Base-by-base conservation (phyloP, 2,113 vertebrate genomes). In the Amphiprion ocellaris region DNA sequence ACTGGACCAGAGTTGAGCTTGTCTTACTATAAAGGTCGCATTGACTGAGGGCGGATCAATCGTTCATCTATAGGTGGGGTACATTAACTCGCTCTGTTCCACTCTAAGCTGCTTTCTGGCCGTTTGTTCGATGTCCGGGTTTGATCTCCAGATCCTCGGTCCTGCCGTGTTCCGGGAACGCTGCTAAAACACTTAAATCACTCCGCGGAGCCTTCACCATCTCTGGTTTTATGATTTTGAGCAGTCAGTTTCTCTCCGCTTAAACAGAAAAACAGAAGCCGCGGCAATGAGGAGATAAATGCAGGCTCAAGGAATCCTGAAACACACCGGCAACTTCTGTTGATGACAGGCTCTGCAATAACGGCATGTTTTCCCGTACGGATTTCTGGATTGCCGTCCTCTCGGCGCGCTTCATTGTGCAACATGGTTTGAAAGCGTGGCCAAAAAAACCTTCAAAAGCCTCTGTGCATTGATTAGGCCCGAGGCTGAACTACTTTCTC, bases 381-480 rank as follows among this genome's bases (percentile, higher is more conserved):
- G 69, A 86, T 83, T 67, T 89, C 80, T 83, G 82, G 69, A 81
- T 78, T 81, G 77, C 69, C 11, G 14, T 87, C 67, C 55, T 81
- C 72, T 66, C 73, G 74, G 82, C 65, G 55, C 76, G 68, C 77
- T 89, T 83, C 74, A 80, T 26, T 83, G 81, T 90, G 85, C 71
- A 88, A 83, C 85, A 89, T 71, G 56, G 60, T 88, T 76, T 79
- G 64, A 75, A 82, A 74, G 80, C 39, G 37, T 39, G 60, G 74
- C 81, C 65, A 79, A 89, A 92, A 93, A 91, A 93, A 88, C 83
- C 86, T 90, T 82, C 80, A 87, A 93, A 90, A 91, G 73, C 81
- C 84, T 89, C 89, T 89, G 72, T 79, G 50, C 46, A 93, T 93
- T 94, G 92, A 95, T 94, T 87, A 88, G 81, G 84, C 90, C 90